Conservation (phyloP, 2,113 vertebrate genomes). For the Ciconia maguari region DNA sequence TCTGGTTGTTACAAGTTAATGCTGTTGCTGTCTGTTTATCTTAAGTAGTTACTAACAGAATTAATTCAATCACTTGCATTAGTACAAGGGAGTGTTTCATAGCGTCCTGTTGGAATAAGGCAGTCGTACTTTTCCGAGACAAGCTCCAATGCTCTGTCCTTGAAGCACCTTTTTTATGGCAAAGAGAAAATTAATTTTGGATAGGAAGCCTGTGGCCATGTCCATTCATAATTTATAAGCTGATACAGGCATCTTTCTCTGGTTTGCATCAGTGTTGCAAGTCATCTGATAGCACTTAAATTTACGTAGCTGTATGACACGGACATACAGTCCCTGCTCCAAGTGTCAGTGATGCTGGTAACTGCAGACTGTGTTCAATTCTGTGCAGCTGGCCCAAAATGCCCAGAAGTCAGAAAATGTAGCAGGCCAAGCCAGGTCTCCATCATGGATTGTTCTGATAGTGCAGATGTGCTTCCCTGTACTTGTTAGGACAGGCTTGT, state of each 20-base stretch:
- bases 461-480: background rate
- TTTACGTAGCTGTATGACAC: background rate
- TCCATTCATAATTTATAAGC: slow-evolving; percentile 3
- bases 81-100: background rate
- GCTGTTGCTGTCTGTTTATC: background rate
- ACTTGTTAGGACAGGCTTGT: background rate
- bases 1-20: background rate
- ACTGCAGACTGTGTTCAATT: background rate
- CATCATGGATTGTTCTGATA: background rate
- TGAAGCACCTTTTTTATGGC: background rate
- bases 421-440: background rate
- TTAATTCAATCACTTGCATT: background rate
- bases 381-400: background rate
- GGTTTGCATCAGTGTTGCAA: background rate
- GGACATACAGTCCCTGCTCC: background rate
- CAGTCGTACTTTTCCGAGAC: background rate
- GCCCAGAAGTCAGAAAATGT: background rate
- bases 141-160: background rate
- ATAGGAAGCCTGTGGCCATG: background rate
- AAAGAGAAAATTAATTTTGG: slow-evolving; percentile 4
- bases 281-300: background rate
- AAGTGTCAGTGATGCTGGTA: background rate
- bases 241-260: background rate
- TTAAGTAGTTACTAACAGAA: background rate
- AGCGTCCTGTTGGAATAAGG: background rate